Evolutionary conservation across 2,797 vertebrate species (phyloP).

Genomic region (Sebastes paucispinis): DNA sequence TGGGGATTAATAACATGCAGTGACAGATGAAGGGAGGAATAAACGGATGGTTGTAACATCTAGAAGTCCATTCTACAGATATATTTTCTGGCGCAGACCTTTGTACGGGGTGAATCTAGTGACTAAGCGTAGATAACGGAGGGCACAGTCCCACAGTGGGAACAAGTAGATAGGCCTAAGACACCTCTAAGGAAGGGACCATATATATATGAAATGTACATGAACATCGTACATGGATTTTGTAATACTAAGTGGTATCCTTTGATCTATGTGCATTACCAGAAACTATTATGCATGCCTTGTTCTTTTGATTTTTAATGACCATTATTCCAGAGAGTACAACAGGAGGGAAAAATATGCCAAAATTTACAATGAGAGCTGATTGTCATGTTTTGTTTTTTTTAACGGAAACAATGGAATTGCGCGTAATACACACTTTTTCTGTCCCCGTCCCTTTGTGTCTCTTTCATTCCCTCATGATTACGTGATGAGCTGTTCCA

Average conservation of each 20-base stretch:
- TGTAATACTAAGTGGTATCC: conserved; percentile 73
- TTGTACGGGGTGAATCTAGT: conserved; percentile 53
- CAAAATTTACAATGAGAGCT: conserved; percentile 71
- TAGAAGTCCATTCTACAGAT: conserved; percentile 40
- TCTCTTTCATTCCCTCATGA: conserved; percentile 74
- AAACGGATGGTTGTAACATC: conserved; percentile 45
- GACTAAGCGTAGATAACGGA: conserved; percentile 48
- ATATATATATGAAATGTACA: conserved; percentile 72
- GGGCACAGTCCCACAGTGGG: conserved; percentile 48
- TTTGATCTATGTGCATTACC: conserved; percentile 78
- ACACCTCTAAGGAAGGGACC: conserved; percentile 66
- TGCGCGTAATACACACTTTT: conserved; percentile 68
- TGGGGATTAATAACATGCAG: conserved; percentile 59
- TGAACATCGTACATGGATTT: conserved; percentile 77
- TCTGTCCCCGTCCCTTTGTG: conserved; percentile 72
- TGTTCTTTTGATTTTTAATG: conserved; percentile 78
- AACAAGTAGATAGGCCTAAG: conserved; percentile 40
- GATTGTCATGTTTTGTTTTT: conserved; percentile 53
- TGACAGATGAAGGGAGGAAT: conserved; percentile 31
- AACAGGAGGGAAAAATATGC: conserved; percentile 67
- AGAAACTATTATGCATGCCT: conserved; percentile 84
- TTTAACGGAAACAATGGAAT: conserved; percentile 60
- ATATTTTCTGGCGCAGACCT: conserved; percentile 42
- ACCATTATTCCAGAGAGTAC: conserved; percentile 65
- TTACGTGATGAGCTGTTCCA: conserved; percentile 73